Conservation (phyloP, 92 coral and sea anemone species). For the Montipora capitata region DNA sequence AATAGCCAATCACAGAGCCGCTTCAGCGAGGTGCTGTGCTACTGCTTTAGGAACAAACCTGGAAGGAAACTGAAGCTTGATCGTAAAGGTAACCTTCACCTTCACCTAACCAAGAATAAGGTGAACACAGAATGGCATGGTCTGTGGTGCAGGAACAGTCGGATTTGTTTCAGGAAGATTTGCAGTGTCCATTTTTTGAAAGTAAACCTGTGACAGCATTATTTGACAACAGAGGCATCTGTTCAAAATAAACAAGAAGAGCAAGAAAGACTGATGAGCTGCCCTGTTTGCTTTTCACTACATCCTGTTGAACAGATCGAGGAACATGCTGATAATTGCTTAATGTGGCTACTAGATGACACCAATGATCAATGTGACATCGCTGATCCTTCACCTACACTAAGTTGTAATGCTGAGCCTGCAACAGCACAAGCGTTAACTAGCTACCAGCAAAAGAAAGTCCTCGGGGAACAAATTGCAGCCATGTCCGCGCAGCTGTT, state of each 20-base stretch:
- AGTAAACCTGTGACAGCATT: constrained; percentile 30
- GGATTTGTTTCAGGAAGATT: constrained; percentile 33
- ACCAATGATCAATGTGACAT: constrained; percentile 55
- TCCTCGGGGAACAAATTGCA: constrained; percentile 49
- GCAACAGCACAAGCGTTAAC: constrained; percentile 19
- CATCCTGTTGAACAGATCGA: too few species aligned
- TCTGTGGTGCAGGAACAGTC: constrained; percentile 28
- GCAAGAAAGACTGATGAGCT: constrained; percentile 33
- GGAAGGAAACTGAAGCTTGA: too few species aligned
- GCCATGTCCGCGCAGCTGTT: constrained; percentile 16
- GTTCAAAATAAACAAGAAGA: constrained; percentile 20
- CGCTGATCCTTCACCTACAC: constrained; percentile 3
- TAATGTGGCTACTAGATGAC: constrained; percentile 71
- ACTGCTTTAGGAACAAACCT: too few species aligned
- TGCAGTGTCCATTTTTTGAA: constrained; percentile 33
- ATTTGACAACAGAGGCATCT: constrained; percentile 28
- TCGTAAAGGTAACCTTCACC: too few species aligned
- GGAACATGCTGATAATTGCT: constrained; percentile 84
- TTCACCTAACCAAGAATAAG: background rate
- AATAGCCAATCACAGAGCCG: too few species aligned
- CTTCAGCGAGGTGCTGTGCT: too few species aligned
- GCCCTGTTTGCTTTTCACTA: constrained; percentile 34
- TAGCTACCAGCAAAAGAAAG: constrained; percentile 44
- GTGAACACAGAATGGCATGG: constrained; percentile 14
- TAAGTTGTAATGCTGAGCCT: constrained; percentile 25